Conservation (phyloP, 1,140 invertebrate species). For the Bombus picipes region DNA sequence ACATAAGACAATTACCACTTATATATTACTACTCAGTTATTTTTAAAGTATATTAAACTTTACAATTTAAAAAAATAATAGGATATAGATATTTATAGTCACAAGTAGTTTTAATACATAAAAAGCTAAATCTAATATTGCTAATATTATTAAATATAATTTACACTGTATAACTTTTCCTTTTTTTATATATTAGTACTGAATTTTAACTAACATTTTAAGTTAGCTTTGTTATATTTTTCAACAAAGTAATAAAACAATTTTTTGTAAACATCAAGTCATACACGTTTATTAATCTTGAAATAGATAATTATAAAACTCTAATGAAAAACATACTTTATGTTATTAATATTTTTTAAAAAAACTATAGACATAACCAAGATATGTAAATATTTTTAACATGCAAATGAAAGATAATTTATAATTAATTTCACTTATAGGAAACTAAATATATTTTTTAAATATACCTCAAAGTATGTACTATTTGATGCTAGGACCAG, state of each 20-base stretch:
- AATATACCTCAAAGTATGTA: slow-evolving; percentile 85
- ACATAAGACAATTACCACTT: neutral
- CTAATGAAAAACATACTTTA: neutral
- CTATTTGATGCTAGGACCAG: slow-evolving; percentile 86
- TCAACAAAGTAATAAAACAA: neutral
- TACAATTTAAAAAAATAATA: neutral
- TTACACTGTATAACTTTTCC: too few relatives aligned
- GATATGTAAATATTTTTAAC: neutral
- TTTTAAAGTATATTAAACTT: neutral
- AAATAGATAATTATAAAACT: neutral
- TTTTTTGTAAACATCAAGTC: neutral
- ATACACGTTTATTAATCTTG: neutral
- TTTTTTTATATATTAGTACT: too few relatives aligned
- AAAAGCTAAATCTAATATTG: neutral
- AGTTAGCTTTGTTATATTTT: neutral
- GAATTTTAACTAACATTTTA: neutral
- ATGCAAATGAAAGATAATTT: neutral
- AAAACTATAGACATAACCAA: neutral
- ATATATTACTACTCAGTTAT: neutral
- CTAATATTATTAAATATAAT: neutral
- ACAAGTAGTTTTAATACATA: neutral
- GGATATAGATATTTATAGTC: neutral
- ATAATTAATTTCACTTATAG: neutral
- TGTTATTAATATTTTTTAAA: neutral
- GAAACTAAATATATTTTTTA: slow-evolving; percentile 10